Base-by-base conservation (phyloP, 2,113 vertebrate species). In the Caretta caretta region DNA sequence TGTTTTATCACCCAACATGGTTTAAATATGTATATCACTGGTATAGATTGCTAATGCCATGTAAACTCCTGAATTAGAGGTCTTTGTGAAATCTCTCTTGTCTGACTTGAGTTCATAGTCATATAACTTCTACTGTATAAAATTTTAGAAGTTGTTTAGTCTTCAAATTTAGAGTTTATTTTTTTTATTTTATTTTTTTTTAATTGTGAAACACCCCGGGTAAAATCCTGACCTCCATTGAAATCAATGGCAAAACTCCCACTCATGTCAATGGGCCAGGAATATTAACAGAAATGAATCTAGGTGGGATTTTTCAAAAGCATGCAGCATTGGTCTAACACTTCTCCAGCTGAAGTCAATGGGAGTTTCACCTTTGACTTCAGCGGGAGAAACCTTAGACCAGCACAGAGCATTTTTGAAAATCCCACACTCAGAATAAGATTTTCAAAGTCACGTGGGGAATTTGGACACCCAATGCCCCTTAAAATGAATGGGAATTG, bases 1-100 rank as follows among this genome's bases (percentile, higher is more conserved):
- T 86, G 80, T 96, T 90, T 94, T 94, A 95, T 96, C 94, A 95
- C 84, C 92, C 93, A 96, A 96, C 94, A 91, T 19, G 82, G 88
- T 94, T 97, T 97, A 96, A 97, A 96, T 89, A 96, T 94, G 90
- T 78, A 86, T 80, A 16, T 92, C 87, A 94, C 88, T 96, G 87
- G 94, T 84, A 38, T 90, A 80, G 83, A 90, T 91, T 96, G 89
- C 92, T 90, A 48, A 90, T 92, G 85, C 87, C 88, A 94, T 59
- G 87, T 91, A 91, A 92, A 83, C 72, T 56, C 31, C 56, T 76
- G 90, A 76, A 90, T 96, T 95, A 96, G 93, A 17, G 84, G 86
- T 89, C 92, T 93, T 51, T 89, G 93, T 96, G 89, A 91, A 91
- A 96, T 93, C 42, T 13, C 10, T 78, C 46, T 25, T 78, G 42